Evolutionary conservation across 2,888 invertebrate genomes (phyloP).

Genomic region (Quadroppia sp.): DNA sequence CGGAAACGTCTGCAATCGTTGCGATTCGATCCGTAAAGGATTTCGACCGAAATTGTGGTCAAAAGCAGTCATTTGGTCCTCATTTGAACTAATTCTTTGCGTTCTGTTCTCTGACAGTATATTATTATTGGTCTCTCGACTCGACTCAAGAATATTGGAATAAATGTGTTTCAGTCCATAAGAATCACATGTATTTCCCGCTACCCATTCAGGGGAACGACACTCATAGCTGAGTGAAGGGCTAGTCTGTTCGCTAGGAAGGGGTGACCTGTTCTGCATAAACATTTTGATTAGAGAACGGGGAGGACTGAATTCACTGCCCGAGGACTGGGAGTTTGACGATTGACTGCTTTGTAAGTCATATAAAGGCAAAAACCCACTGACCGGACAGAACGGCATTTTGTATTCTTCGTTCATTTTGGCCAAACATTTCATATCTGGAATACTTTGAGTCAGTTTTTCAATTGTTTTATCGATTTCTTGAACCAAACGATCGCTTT

Average conservation of each 20-base stretch:
- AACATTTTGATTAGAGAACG: conserved; percentile 71
- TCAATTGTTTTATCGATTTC: background rate
- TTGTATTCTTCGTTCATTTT: conserved; percentile 7
- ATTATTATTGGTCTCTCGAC: conserved; percentile 17
- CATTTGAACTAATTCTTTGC: background rate
- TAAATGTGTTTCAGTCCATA: background rate
- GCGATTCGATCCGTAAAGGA: background rate
- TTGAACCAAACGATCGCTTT: background rate
- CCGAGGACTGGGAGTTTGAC: conserved; percentile 28
- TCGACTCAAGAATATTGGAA: conserved; percentile 12
- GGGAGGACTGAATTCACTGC: conserved; percentile 42
- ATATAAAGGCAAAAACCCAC: conserved; percentile 49
- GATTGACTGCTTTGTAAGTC: conserved; percentile 51
- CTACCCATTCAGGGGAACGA: conserved; percentile 62
- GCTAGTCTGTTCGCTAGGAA: conserved; percentile 69
- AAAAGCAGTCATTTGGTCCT: background rate
- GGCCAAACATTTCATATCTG: background rate
- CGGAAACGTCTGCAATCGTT: conserved; percentile 44
- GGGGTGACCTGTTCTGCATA: conserved; percentile 71
- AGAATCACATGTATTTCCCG: conserved; percentile 18
- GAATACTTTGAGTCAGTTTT: conserved; percentile 28
- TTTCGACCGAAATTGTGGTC: background rate
- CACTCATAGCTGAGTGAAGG: conserved; percentile 61
- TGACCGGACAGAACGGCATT: conserved; percentile 27
- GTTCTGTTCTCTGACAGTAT: background rate